A percentile compares a stretch with the other conserved stretches of the same genome.
Conservation (phyloP, 2,113 vertebrate species). For the Barbus barbus region DNA sequence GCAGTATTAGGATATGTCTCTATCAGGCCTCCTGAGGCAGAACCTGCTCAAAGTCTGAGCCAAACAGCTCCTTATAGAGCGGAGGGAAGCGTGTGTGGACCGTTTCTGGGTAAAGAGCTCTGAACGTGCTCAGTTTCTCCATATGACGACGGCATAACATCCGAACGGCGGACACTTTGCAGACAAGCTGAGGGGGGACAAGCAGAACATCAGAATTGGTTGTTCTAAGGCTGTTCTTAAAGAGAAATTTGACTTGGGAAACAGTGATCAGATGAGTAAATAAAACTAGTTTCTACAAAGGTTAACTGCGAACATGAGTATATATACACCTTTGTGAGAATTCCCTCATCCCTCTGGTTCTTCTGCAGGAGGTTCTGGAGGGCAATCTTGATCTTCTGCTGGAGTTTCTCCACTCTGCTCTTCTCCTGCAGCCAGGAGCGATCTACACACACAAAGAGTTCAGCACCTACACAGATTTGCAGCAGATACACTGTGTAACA, state of each 20-base stretch:
- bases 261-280: not conserved
- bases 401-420: constrained; percentile 90
- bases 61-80: constrained; percentile 92
- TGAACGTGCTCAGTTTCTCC: constrained; percentile 90
- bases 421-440: constrained; percentile 95
- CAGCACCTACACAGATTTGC: not conserved
- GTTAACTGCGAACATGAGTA: not conserved
- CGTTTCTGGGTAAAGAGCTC: constrained; percentile 91
- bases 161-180: constrained; percentile 88
- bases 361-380: constrained; percentile 91
- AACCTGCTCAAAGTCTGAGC: constrained; percentile 88
- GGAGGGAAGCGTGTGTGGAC: constrained; percentile 91
- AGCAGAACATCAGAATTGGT: not conserved
- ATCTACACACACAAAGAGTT: constrained; percentile 69
- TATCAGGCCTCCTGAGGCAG: constrained; percentile 83
- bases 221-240: not conserved
- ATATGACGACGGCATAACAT: constrained; percentile 89
- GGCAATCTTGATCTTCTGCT: constrained; percentile 89
- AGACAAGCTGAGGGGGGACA: not conserved
- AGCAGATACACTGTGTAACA: no score
- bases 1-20: constrained; percentile 31
- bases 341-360: constrained; percentile 89
- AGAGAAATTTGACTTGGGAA: not conserved
- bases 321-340: constrained; percentile 83
- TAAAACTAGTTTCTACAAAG: no score